Evolutionary conservation across 2,888 invertebrate genomes (phyloP).

Genomic region (Tortrix viridana): DNA sequence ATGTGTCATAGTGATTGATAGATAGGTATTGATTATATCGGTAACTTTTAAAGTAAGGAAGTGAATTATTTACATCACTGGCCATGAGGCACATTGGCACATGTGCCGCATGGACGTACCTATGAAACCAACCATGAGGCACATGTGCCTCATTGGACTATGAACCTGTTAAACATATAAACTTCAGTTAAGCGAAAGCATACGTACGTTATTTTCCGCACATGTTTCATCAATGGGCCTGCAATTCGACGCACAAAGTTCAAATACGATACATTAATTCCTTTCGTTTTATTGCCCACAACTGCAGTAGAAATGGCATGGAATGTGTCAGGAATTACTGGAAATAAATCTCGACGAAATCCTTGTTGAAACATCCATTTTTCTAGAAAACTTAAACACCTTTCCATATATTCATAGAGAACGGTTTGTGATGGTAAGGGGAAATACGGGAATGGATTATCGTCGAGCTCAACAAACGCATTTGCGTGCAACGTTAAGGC

Average conservation of each 20-base stretch:
- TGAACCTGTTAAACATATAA: no score
- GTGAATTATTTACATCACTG: no score
- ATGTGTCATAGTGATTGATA: no score
- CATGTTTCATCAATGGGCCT: slow-evolving; percentile 73
- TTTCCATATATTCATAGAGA: slow-evolving; percentile 64
- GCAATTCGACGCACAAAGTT: slow-evolving; percentile 72
- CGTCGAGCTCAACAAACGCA: slow-evolving; percentile 49
- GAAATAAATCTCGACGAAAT: slow-evolving; percentile 74
- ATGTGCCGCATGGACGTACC: no score
- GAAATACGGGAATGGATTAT: slow-evolving; percentile 73
- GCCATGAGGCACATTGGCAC: no score
- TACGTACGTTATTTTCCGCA: slow-evolving; percentile 67
- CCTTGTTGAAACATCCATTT: slow-evolving; percentile 80
- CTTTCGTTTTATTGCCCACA: slow-evolving; percentile 62
- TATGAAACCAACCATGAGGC: no score
- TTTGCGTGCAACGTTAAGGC: slow-evolving; percentile 67
- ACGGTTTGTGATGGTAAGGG: slow-evolving; percentile 58
- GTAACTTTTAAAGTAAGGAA: no score
- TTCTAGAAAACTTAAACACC: slow-evolving; percentile 64
- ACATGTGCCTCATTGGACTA: no score
- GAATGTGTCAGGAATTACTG: slow-evolving; percentile 74
- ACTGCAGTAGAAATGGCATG: slow-evolving; percentile 65
- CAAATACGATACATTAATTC: slow-evolving; percentile 70
- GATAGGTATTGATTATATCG: no score
- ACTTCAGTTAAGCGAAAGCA: neutral